Evolutionary conservation across 2,113 vertebrate species (phyloP).

Genomic region (Thamnaconus septentrionalis): DNA sequence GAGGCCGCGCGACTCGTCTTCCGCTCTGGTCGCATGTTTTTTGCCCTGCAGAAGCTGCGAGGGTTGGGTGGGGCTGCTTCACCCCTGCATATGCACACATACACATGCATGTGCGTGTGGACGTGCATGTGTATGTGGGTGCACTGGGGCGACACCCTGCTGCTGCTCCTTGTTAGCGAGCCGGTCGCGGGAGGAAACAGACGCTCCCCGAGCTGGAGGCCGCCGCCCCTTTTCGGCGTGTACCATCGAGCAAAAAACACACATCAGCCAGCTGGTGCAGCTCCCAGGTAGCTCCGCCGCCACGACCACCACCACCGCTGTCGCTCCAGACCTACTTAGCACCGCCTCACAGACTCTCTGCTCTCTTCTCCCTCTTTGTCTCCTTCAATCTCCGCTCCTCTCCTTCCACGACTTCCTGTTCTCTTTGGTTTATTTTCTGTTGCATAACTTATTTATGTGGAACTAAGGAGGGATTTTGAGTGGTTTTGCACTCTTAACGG

Average conservation of each 20-base stretch:
- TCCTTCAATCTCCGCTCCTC: slow-evolving; percentile 1
- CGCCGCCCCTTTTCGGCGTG: slow-evolving; percentile 30
- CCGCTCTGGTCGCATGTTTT: too few species aligned
- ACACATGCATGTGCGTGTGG: too few species aligned
- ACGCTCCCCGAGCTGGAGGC: slow-evolving; percentile 26
- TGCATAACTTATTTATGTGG: too few species aligned
- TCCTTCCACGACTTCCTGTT: too few species aligned
- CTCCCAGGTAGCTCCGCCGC: slow-evolving; percentile 43
- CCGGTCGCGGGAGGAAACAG: slow-evolving; percentile 28
- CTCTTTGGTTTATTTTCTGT: too few species aligned
- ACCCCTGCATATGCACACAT: too few species aligned
- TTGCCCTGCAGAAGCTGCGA: too few species aligned
- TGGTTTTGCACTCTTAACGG: too few species aligned
- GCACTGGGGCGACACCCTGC: neutral
- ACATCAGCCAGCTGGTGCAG: slow-evolving; percentile 36
- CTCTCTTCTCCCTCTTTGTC: slow-evolving; percentile 17
- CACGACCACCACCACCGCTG: slow-evolving; percentile 21
- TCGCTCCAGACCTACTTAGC: slow-evolving; percentile 32
- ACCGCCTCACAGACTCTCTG: slow-evolving; percentile 30
- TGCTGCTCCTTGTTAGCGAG: slow-evolving; percentile 27
- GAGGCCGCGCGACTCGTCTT: too few species aligned
- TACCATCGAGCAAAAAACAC: slow-evolving; percentile 37
- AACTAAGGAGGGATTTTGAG: too few species aligned
- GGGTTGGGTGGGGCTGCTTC: too few species aligned
- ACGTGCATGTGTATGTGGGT: neutral